Base-by-base conservation (phyloP, 2,888 invertebrate species). In the Eutolmus rufibarbis region DNA sequence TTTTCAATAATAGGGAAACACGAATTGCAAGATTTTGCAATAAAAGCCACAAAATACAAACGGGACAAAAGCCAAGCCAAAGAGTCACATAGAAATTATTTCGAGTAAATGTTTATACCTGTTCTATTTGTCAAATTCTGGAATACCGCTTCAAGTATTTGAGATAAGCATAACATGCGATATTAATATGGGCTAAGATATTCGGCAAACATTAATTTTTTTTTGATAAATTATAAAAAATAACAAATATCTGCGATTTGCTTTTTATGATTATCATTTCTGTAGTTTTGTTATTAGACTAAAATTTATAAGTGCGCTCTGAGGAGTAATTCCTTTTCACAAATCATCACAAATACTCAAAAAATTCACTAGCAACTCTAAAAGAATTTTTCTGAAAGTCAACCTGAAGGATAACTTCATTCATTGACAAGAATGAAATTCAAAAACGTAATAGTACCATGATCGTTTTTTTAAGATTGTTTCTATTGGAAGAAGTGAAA, bases 1-100 rank as follows among this genome's bases (percentile, higher is more conserved):
- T 28, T 66, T 66, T 81, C 43, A 74, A 88, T 87, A 88, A 37
- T 56, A 43, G 86, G 57, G 86, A 46, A 79, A 79, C 79, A 79
- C 66, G 57, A 66, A 82, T 66, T 57, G 82, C 82, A 34, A 34
- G 23, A 9, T 76, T 34, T 37, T 57, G 82, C 82, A 82, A 82
- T 79, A 51, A 76, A 79, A 79, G 79, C 31, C 79, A 46, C 79
- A 79, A 51, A 79, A 31, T 31, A 79, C 79, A 79, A 78, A 28
- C 66, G 19, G 14, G 43, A 78, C 40, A 31, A 46, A 79, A 79
- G 79, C 79, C 79, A 79, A 79, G 79, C 43, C 28, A 19, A 28
- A 28, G 66, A 66, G 28, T 66, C 66, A 28, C 23, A 66, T 8
- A 66, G 28, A 85, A 85, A 34, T 37, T 85, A 85, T 74, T n/a